Conservation (phyloP, 1,140 invertebrate species). For the Metopolophium dirhodum region DNA sequence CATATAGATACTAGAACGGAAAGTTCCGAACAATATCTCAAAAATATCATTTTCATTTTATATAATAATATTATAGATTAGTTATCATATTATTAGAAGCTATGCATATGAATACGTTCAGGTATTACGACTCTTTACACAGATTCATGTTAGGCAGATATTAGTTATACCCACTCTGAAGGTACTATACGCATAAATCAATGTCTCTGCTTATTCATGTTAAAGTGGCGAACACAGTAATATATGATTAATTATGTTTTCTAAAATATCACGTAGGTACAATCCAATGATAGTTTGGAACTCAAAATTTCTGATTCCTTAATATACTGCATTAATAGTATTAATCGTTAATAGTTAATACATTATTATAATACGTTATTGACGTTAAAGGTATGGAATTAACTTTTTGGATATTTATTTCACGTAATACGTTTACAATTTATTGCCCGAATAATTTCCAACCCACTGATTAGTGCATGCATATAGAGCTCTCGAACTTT, state of each 20-base stretch:
- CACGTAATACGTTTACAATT: neutral
- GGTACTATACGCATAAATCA: neutral
- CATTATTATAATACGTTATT: neutral
- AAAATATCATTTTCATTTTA: neutral
- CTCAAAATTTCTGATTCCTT: no score
- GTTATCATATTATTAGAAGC: no score
- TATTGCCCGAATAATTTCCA: neutral
- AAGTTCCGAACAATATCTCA: neutral
- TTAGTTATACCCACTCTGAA: neutral
- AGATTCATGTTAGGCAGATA: neutral
- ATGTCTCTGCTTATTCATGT: neutral
- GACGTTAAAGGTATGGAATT: neutral
- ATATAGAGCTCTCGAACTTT: neutral
- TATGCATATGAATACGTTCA: no score
- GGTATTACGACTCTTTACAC: neutral
- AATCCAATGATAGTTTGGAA: no score
- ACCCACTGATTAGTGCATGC: neutral
- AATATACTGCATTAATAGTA: no score
- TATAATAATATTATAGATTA: no score
- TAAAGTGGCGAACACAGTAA: neutral
- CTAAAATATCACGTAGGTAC: no score
- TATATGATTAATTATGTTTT: neutral
- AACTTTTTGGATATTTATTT: neutral
- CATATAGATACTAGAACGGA: neutral
- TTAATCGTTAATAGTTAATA: no score